Conservation (phyloP, 2,888 invertebrate genomes). For the Capitulum mitella region DNA sequence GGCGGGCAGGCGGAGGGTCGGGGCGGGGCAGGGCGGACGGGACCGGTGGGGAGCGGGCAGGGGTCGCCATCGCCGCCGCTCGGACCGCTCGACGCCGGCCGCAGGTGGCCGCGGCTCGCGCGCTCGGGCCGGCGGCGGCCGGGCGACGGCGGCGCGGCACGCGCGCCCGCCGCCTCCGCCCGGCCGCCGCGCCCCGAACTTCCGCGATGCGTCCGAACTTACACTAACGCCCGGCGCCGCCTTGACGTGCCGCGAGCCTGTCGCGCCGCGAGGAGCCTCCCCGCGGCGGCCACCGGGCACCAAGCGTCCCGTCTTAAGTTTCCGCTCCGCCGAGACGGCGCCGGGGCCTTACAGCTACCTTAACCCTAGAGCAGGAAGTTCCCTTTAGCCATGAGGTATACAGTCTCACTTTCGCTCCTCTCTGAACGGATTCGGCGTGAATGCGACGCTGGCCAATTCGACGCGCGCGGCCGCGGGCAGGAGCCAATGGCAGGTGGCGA, state of each 20-base stretch:
- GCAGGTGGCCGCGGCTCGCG: not conserved
- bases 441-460: too few relatives aligned
- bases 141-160: not conserved
- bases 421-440: too few relatives aligned
- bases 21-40: not conserved
- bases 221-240: not conserved
- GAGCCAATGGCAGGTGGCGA: not conserved
- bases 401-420: not conserved
- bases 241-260: not conserved
- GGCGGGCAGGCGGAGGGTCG: not conserved
- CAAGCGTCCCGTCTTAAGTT: too few relatives aligned
- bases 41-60: not conserved
- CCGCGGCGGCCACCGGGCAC: too few relatives aligned
- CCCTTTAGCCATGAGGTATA: constrained; percentile 2
- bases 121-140: not conserved
- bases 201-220: not conserved
- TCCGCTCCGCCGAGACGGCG: not conserved
- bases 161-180: not conserved
- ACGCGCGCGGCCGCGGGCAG: too few relatives aligned
- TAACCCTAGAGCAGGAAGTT: constrained; percentile 15
- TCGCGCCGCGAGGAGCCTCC: too few relatives aligned
- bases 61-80: not conserved
- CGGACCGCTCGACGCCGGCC: not conserved
- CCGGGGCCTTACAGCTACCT: not conserved
- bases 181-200: not conserved